Base-by-base conservation (phyloP, 1,140 invertebrate species). In the Heliconius congener region DNA sequence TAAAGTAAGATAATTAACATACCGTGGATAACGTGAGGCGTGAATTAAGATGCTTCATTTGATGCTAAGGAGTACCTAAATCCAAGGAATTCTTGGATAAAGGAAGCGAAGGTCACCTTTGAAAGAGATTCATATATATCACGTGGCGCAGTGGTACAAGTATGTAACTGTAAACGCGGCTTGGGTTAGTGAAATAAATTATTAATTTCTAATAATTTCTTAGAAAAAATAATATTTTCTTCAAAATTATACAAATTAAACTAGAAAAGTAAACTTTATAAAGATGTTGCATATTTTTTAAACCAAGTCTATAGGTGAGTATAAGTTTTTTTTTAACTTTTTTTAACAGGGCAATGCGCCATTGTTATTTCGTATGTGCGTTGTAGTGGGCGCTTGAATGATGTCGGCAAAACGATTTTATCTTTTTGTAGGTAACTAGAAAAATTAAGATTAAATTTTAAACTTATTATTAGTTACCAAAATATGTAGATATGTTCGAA, bases 311-410 rank as follows among this genome's bases (percentile, higher is more conserved):
- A 37, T 34, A 71, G 8, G 42, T 46, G 8, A 1, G 23, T 71
- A 23, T 34, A 34, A 18, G 18, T 50, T 50, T 76, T 18, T 50
- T 71, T 77, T 66, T 8, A 5, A 46, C 3, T 66, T 78, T 4
- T 70, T 78, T 78, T 74, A 70, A 60, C 74, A 50, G 79, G 80
- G 77, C 72, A 84, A 83, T 78, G 80, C 74, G 80, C 77, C 70
- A 84, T 84, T 86, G 76, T 85, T 70, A 55, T 83, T 85, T 80
- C 85, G 85, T 84, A 89, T 86, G 87, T 85, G 80, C 75, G 34
- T 71, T 50, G 60, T 80, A 85, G 92, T 93, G 88, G 91, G 91
- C 88, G 90, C 85, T 88, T 88, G 87, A 91, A 91, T 90, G 87
- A 71, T 77, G 77, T 60, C 34, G 50, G 55, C 77, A 74, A 78